Evolutionary conservation across 2,888 invertebrate species (phyloP), one percentile per base, ranked within the genome.

Genomic region (Dynastes hyllus): DNA sequence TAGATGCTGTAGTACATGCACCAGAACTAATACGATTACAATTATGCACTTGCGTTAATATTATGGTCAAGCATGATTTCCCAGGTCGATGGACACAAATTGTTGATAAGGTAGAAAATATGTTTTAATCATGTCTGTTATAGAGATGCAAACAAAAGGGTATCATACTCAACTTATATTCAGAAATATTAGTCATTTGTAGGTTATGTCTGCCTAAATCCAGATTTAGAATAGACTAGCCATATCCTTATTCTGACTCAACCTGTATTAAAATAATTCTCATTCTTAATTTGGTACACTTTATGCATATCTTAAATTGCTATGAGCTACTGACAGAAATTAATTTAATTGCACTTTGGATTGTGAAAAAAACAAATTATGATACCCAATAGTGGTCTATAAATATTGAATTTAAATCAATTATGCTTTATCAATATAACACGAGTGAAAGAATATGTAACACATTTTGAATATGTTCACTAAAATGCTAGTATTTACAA

Each of bases 61-160:
- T 94, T 81, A 98, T 99, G 82, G 95, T 99, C 66, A 98, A 98
- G 88, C 93, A 95, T 88, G 99, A 99, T 88, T 99, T 98, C 88
- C 99, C 99, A 3, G 94, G 94, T 69, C 92, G 96, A 83, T 98
- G 98, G 98, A 96, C 98, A 0, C 96, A 96, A 88, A 94, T 99
- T 82, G 97, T 98, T 9, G 98, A 98, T 87, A 98, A 98, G 91
- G 95, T 99, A 82, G 78, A 80, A 69, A 32, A 63, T 29, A 22
- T 45, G 6, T 45, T 63, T 16, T 22, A 51, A 9, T 29, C 11
- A 27, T 9, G 1, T 9, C 27, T 13, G 5, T 11, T 11, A 63
- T 13, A 29, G 9, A 2, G 4, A 63, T 2, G 3, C 5, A 32
- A 13, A 29, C 1, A n/a, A 11, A 11, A 27, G 27, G 27, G 32